Base-by-base conservation (phyloP, 1,140 invertebrate species). In the Euwallacea fornicatus region DNA sequence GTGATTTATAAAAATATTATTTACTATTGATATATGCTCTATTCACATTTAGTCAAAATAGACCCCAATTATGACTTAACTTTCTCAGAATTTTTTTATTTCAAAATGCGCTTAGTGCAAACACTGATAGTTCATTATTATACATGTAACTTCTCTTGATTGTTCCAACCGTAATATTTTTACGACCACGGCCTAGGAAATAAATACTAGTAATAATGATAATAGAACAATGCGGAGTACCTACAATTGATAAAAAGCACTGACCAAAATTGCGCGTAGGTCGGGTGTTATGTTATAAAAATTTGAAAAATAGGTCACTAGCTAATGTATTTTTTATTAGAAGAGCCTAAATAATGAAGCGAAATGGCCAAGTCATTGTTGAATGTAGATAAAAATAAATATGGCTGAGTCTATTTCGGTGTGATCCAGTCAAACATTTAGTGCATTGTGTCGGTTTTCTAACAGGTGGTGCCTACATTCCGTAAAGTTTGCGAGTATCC, bases 321-420 rank as follows among this genome's bases (percentile, higher is more conserved):
- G 47, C 46, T 58, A 67, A 67, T 59, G 42, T 59, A 67, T 41
- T 15, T 67, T 67, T 67, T 67, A 59, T 67, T 59, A 59, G 15
- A 58, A 44, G n/a, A 61, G 13, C 15, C 47, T 44, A 46, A 62
- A 63, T 63, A 63, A 61, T 61, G 61, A 63, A 53, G 46, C 63
- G 55, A 41, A 70, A 70, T 53, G 16, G 47, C 68, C 59, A 70
- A 63, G 43, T 70, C 68, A 70, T 70, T 70, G 61, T 70, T 55
- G 47, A 56, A 62, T 63, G 60, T 56, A 70, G 59, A 63, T 63
- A 70, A 70, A 70, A 70, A 70, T 62, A 63, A 68, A 63, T 53
- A 70, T 47, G 10, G 50, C 59, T 21, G 50, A 43, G 47, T 70
- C 68, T 70, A 70, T 70, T 70, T 70, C 42, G 9, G 68, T 55